Evolutionary conservation across 2,888 invertebrate genomes (phyloP).

Genomic region (Spialia ferax): DNA sequence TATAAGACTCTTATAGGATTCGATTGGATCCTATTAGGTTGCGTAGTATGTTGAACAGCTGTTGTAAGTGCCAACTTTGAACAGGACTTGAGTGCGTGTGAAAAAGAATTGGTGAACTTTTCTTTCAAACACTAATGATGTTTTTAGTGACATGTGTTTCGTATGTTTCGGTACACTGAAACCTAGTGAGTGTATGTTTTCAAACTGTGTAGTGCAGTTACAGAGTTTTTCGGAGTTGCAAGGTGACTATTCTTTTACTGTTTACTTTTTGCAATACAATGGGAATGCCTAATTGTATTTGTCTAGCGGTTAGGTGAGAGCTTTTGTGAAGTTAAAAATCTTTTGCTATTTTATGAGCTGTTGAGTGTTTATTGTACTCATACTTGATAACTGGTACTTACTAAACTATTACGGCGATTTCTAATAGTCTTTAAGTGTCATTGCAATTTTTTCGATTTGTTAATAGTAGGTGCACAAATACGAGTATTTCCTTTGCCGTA

Average conservation of each 20-base stretch:
- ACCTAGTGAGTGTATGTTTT: slow-evolving; percentile 38
- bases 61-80: slow-evolving; percentile 24
- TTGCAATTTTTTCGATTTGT: neutral
- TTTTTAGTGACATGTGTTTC: slow-evolving; percentile 35
- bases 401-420: slow-evolving; percentile 10
- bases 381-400: slow-evolving; percentile 13
- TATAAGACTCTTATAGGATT: slow-evolving; percentile 27
- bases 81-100: slow-evolving; percentile 41
- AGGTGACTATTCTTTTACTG: slow-evolving; percentile 46
- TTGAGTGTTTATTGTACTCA: slow-evolving; percentile 24
- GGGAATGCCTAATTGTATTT: slow-evolving; percentile 37
- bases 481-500: neutral
- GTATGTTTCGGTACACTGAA: slow-evolving; percentile 41
- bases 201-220: slow-evolving; percentile 50
- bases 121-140: slow-evolving; percentile 36
- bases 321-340: slow-evolving; percentile 24
- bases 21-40: neutral
- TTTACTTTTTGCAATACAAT: slow-evolving; percentile 29
- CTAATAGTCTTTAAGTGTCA: slow-evolving; percentile 9
- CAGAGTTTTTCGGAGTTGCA: slow-evolving; percentile 40
- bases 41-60: slow-evolving; percentile 1
- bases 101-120: slow-evolving; percentile 44
- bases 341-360: slow-evolving; percentile 23
- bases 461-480: neutral
- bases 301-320: slow-evolving; percentile 22